Conservation (phyloP, 2,888 invertebrate species). For the Nephrotoma guestfalica region DNA sequence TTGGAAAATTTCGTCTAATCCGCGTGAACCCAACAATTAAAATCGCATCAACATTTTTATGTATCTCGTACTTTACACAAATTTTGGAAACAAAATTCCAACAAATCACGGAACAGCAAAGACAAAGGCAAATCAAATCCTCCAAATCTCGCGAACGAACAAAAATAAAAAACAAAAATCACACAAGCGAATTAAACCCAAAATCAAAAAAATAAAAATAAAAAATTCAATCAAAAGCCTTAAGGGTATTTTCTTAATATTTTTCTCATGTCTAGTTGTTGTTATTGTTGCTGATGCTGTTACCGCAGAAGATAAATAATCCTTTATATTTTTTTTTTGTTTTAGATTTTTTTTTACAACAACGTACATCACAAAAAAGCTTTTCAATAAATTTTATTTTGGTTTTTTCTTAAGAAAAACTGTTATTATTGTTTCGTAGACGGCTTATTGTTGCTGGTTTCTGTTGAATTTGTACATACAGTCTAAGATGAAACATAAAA, state of each 20-base stretch:
- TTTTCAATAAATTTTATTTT: neutral
- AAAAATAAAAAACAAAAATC: neutral
- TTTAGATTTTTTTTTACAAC: neutral
- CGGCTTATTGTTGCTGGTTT: neutral
- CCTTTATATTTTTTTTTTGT: neutral
- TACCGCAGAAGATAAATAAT: neutral
- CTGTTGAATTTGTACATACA: neutral
- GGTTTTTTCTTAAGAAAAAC: neutral
- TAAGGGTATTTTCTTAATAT: neutral
- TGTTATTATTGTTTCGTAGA: neutral
- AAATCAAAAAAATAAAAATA: neutral
- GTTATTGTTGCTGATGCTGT: neutral
- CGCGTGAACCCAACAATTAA: neutral
- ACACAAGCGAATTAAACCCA: neutral
- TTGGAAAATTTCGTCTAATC: neutral
- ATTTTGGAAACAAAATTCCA: neutral
- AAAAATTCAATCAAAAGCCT: neutral
- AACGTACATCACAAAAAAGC: neutral
- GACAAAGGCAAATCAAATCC: neutral
- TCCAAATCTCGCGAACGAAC: neutral
- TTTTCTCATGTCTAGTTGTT: neutral
- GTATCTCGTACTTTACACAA: neutral
- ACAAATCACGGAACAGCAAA: neutral
- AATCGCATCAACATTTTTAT: neutral
- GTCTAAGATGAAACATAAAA: neutral